Evolutionary conservation across 2,888 invertebrate genomes (phyloP).

Genomic region (Quadroppia sp.): DNA sequence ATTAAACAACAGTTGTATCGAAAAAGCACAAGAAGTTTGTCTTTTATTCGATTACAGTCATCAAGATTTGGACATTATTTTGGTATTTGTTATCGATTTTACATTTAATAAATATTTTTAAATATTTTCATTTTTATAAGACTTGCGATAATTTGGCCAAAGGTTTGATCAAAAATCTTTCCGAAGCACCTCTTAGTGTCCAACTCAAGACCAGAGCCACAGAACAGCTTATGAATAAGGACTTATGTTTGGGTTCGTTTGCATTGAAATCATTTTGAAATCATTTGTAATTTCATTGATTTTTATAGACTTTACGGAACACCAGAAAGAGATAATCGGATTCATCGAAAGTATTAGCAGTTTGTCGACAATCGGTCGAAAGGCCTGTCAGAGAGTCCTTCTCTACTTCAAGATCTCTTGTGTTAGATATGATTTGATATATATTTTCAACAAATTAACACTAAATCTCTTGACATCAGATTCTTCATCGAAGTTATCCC

Average conservation of each 20-base stretch:
- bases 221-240: neutral
- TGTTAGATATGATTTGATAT: slow-evolving; percentile 1
- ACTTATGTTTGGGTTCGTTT: neutral
- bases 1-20: slow-evolving; percentile 24
- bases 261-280: too few species aligned
- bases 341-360: slow-evolving; percentile 31
- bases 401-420: slow-evolving; percentile 42
- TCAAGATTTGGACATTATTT: slow-evolving; percentile 39
- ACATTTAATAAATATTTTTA: neutral
- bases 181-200: slow-evolving; percentile 36
- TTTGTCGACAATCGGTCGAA: slow-evolving; percentile 37
- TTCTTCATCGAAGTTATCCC: neutral
- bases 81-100: slow-evolving; percentile 10
- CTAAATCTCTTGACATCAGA: neutral
- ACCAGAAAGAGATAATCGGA: slow-evolving; percentile 29
- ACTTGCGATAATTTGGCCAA: slow-evolving; percentile 36
- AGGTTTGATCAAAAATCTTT: slow-evolving; percentile 23
- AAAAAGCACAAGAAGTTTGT: slow-evolving; percentile 25
- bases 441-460: neutral
- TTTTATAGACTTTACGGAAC: slow-evolving; percentile 20
- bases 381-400: slow-evolving; percentile 35
- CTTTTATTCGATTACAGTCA: slow-evolving; percentile 30
- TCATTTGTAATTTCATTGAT: too few species aligned
- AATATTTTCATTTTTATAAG: neutral
- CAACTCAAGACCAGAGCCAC: slow-evolving; percentile 34